Percentiles rank a stretch among this genome's conserved stretches.
These are phyloP conservation scores for Drosophila varians DNA, from an alignment of 1,140 invertebrate species.

Conservation along the genomic window DNA sequence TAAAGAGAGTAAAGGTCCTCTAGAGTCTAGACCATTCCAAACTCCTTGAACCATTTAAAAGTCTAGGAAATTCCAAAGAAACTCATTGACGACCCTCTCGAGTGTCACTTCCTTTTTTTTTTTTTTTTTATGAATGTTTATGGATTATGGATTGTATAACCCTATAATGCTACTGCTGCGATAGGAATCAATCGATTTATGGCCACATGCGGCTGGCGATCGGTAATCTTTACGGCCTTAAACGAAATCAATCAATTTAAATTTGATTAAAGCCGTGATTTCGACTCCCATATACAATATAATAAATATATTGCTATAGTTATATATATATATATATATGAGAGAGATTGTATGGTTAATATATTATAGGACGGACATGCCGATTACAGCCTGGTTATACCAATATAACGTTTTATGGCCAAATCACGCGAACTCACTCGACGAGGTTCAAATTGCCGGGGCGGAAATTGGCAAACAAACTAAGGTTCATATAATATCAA, in stretches of 20 bases:
- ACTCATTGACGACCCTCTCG: not conserved
- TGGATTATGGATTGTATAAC: constrained; percentile 24
- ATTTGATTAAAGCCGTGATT: constrained; percentile 77
- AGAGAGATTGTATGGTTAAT: not conserved
- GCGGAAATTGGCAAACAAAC: constrained; percentile 26
- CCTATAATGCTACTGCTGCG: constrained; percentile 1
- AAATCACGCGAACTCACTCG: constrained; percentile 51
- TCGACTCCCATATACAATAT: constrained; percentile 4
- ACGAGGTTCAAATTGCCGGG: constrained; percentile 26
- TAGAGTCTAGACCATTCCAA: too few species aligned
- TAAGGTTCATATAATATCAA: constrained; percentile 24
- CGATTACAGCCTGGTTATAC: constrained; percentile 49
- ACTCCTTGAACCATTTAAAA: too few species aligned
- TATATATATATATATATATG: too few species aligned
- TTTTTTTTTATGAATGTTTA: too few species aligned
- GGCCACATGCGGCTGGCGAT: not conserved
- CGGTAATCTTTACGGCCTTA: constrained; percentile 60
- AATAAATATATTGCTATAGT: too few species aligned
- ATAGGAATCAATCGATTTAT: constrained; percentile 53
- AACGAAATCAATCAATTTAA: constrained; percentile 76
- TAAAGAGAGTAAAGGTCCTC: too few species aligned
- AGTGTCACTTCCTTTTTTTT: constrained; percentile 8
- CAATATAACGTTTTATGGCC: constrained; percentile 53
- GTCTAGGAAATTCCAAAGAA: too few species aligned
- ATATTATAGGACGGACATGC: constrained; percentile 24